Evolutionary conservation across 92 coral and sea anemone species (phyloP).

Genomic region (Virgularia gustaviana): DNA sequence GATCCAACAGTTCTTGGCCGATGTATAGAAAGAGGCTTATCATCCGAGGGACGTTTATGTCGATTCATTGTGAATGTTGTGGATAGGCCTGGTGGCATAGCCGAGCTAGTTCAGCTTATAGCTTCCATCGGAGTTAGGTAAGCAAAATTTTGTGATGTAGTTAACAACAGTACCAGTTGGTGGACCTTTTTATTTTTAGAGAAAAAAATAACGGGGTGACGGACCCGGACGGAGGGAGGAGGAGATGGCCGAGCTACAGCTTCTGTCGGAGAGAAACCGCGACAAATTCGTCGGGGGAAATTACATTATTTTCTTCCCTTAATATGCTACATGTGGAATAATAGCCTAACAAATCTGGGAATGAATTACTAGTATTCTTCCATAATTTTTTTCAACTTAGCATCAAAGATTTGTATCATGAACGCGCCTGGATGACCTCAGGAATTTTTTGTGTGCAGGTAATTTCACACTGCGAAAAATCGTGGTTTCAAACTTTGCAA

Average conservation of each 20-base stretch:
- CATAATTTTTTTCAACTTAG: conserved; percentile 18
- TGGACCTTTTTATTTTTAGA: neutral
- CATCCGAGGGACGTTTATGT: conserved; percentile 81
- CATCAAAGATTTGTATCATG: conserved; percentile 58
- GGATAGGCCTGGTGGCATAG: conserved; percentile 94
- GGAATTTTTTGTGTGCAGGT: conserved; percentile 66
- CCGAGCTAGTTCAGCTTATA: conserved; percentile 71
- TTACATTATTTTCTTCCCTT: no score
- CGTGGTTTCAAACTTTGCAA: no score
- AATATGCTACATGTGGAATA: no score
- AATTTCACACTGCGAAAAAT: neutral
- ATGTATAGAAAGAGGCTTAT: conserved; percentile 86
- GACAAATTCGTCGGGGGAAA: no score
- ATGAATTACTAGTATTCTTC: no score
- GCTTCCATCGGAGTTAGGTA: conserved; percentile 85
- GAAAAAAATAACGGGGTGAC: neutral
- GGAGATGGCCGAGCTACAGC: neutral
- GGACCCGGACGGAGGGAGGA: no score
- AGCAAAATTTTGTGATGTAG: neutral
- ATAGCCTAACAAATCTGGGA: no score
- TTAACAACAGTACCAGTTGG: neutral
- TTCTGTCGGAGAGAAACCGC: no score
- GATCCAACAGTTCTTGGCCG: conserved; percentile 90
- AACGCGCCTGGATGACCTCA: conserved; percentile 63
- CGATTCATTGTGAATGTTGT: conserved; percentile 78